Conservation (phyloP, 2,797 vertebrate species). For the Pteronotus mesoamericanus region DNA sequence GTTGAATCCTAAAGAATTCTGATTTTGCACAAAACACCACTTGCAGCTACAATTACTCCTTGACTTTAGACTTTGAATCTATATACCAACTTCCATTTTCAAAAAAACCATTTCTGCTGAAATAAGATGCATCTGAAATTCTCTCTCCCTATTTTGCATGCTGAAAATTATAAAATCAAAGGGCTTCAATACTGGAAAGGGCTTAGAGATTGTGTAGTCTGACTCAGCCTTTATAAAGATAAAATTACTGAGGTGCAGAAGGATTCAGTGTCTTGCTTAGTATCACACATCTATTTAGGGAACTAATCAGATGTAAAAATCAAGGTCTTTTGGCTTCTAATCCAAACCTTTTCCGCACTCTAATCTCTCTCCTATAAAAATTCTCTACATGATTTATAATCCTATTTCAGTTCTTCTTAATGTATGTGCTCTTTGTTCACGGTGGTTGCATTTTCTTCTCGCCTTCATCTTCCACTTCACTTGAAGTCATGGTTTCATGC, state of each 20-base stretch:
- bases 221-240: background rate
- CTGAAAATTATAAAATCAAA: background rate
- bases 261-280: background rate
- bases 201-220: background rate
- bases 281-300: background rate
- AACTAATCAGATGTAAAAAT: background rate
- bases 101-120: background rate
- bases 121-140: background rate
- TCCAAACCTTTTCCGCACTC: background rate
- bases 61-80: background rate
- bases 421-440: background rate
- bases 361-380: background rate
- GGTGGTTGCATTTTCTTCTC: background rate
- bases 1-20: background rate
- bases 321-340: background rate
- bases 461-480: background rate
- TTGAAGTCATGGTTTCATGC: background rate
- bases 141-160: background rate
- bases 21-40: background rate
- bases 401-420: background rate
- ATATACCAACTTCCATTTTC: background rate
- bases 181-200: background rate
- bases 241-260: background rate
- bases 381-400: background rate
- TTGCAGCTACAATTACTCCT: background rate